Percentiles rank a stretch among this genome's conserved stretches.
These are phyloP conservation scores for Plestiodon gilberti DNA, from an alignment of 2,113 vertebrate genomes.

Conservation along the genomic window DNA sequence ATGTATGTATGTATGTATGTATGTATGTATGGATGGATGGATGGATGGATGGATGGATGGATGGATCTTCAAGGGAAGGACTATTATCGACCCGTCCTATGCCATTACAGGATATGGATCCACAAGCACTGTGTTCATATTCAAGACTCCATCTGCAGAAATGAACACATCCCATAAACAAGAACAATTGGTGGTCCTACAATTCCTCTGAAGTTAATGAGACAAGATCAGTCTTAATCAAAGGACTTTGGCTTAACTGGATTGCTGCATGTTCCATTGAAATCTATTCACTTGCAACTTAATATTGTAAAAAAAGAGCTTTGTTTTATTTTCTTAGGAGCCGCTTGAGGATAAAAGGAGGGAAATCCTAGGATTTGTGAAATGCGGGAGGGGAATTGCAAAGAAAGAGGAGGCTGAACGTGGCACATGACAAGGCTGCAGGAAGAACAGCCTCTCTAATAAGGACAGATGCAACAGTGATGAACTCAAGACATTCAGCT, in stretches of 20 bases:
- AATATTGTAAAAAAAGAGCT: slow-evolving; percentile 46
- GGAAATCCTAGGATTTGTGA: slow-evolving; percentile 51
- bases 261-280: slow-evolving; percentile 12
- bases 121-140: background rate
- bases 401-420: slow-evolving; percentile 55
- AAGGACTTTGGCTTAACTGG: slow-evolving; percentile 13
- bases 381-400: slow-evolving; percentile 65
- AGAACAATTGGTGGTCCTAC: background rate
- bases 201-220: background rate
- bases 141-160: background rate
- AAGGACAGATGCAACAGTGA: slow-evolving; percentile 56
- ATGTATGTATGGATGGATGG: background rate
- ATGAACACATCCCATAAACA: slow-evolving; percentile 3
- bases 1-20: too few species aligned
- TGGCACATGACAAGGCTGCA: slow-evolving; percentile 44
- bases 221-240: slow-evolving; percentile 16
- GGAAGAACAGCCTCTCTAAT: slow-evolving; percentile 56
- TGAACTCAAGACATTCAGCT: slow-evolving; percentile 62
- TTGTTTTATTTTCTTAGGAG: slow-evolving; percentile 49
- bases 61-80: background rate
- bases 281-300: slow-evolving; percentile 34
- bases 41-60: background rate
- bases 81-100: background rate
- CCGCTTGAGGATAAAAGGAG: slow-evolving; percentile 40
- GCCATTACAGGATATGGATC: background rate